Conservation (phyloP, 2,113 vertebrate species). For the Ceyx margarethae region DNA sequence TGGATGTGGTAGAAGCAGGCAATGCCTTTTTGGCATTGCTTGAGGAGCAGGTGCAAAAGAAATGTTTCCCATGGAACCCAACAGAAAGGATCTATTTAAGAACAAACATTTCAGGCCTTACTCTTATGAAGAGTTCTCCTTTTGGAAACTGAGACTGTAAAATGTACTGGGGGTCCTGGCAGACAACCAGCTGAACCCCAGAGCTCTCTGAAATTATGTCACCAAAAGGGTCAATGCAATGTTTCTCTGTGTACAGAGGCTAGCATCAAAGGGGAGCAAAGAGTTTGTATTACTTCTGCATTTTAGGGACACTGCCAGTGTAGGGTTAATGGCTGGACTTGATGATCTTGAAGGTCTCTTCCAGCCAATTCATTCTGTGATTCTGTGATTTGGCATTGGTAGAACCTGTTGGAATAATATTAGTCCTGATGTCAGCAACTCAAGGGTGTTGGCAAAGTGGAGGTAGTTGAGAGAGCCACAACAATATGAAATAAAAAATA, state of each 20-base stretch:
- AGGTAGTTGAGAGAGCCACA: not conserved
- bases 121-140: not conserved
- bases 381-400: not conserved
- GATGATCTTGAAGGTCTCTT: too few species aligned
- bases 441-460: not conserved
- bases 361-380: too few species aligned
- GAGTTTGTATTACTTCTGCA: not conserved
- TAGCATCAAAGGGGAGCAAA: not conserved
- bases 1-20: not conserved
- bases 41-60: not conserved
- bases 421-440: not conserved
- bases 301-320: not conserved
- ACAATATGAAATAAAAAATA: not conserved
- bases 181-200: not conserved
- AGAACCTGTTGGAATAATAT: not conserved
- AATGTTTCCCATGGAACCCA: not conserved
- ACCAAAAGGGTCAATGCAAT: not conserved
- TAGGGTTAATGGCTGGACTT: too few species aligned
- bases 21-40: not conserved
- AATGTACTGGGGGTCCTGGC: not conserved
- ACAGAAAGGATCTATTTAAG: not conserved
- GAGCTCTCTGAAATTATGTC: rapidly evolving
- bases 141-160: not conserved
- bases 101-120: not conserved
- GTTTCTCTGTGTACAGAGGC: not conserved